These are phyloP conservation scores for Eidolon dupreanum DNA, from an alignment of 2,797 vertebrate species.

Conservation along the genomic window DNA sequence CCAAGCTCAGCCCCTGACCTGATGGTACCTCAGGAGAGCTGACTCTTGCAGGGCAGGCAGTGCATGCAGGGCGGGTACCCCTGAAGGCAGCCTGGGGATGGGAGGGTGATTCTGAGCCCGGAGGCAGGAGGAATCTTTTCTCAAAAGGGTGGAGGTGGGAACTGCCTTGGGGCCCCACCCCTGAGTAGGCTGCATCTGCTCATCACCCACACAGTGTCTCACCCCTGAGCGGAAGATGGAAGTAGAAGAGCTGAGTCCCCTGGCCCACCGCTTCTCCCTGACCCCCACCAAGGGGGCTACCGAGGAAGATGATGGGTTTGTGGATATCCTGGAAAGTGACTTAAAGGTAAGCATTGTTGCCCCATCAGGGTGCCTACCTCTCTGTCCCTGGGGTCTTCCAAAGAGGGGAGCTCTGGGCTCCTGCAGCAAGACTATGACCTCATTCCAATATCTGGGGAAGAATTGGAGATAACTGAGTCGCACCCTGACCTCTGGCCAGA, in stretches of 20 bases:
- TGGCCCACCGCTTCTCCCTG: conserved; percentile 85
- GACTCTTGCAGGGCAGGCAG: background rate
- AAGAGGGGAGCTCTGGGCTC: background rate
- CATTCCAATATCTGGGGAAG: background rate
- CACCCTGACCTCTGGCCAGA: background rate
- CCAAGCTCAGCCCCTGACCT: conserved; percentile 89
- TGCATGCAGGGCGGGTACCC: background rate
- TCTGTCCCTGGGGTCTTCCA: background rate
- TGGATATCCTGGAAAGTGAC: conserved; percentile 89
- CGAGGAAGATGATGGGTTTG: conserved; percentile 92
- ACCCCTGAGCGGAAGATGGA: conserved; percentile 75
- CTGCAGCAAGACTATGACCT: background rate
- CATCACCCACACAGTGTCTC: conserved; percentile 60
- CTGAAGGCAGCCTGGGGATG: background rate
- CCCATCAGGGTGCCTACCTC: background rate
- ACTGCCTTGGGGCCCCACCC: background rate
- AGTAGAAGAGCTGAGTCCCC: conserved; percentile 84
- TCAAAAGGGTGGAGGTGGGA: background rate
- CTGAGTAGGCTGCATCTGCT: background rate
- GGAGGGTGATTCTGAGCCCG: background rate
- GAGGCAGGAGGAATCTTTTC: background rate
- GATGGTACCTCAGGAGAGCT: conserved; percentile 85
- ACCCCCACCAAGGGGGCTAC: conserved; percentile 80
- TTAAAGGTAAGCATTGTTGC: conserved; percentile 81
- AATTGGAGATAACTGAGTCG: background rate